Base-by-base conservation (phyloP, 2,888 invertebrate species). In the Nomada hirtipes region DNA sequence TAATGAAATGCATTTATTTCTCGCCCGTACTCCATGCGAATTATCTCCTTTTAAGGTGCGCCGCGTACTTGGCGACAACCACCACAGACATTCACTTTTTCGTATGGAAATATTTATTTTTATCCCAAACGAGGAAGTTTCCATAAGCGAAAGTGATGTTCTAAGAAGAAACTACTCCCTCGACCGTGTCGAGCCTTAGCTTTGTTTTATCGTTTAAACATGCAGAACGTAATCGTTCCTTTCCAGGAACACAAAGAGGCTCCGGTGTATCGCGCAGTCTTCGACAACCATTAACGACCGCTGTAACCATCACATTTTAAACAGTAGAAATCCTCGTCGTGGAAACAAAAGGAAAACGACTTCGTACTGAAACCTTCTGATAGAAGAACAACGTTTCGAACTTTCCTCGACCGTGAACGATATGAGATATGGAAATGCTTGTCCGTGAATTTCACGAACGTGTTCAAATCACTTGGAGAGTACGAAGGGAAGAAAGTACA, bases 81-180 rank as follows among this genome's bases (percentile, higher is more conserved):
- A 36, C 36, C n/a, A 9, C 4, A 42, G 50, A n/a, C 42, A n/a
- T 11, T 23, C 23, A 18, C 26, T 44, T 64, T n/a, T 73, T 74
- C 67, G 20, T 57, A 23, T 36, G 47, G 7, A 67, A 74, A 47
- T 57, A 57, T 57, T 67, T 50, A 23, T 57, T 44, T 44, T 26
- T 36, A 36, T 63, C 70, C 20, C 18, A 29, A 13, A 55, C 15
- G 36, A 53, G 61, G 20, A 44, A 55, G 26, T 55, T 29, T 23
- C 61, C 23, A 23, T 7, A 42, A 76, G 76, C 76, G 76, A 78
- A 78, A 78, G 78, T 68, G 76, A 64, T 52, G 50, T 78, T 75
- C 78, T 26, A n/a, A 55, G 76, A 78, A 68, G n/a, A 29, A 20
- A 52, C 47, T 50, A 15, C 55, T n/a, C 50, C 26, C 11, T 61